phyloP scores from a whole-genome alignment of 2,797 vertebrate species.

The Syngnathus acus region DNA sequence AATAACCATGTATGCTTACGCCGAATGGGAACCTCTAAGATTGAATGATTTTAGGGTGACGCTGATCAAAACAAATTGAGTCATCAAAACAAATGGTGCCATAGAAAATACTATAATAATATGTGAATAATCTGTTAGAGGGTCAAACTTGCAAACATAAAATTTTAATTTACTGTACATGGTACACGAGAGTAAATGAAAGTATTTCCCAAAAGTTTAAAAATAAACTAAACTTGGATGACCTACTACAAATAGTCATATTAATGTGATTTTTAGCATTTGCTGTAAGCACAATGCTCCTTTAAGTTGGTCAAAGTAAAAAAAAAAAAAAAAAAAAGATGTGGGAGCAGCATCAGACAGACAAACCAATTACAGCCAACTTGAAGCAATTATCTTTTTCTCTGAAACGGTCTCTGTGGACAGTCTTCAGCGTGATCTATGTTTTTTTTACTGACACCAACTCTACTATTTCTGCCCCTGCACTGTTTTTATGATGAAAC shows the following conservation, averaged over 20 bases:
- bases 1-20: background rate
- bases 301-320: constrained; percentile 28
- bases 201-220: no score
- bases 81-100: background rate
- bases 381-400: constrained; percentile 48
- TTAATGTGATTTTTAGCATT: constrained; percentile 26
- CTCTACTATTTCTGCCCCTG: constrained; percentile 26
- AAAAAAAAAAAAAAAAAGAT: constrained; percentile 12
- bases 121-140: background rate
- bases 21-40: background rate
- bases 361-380: constrained; percentile 41
- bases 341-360: constrained; percentile 14
- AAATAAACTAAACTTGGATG: background rate
- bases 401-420: constrained; percentile 51
- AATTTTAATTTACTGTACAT: background rate
- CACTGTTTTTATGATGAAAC: constrained; percentile 16
- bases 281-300: constrained; percentile 16
- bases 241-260: constrained; percentile 9
- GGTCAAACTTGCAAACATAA: background rate
- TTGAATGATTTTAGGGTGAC: background rate
- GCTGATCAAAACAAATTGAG: background rate
- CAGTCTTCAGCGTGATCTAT: constrained; percentile 38
- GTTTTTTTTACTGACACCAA: constrained; percentile 57
- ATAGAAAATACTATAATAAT: background rate
- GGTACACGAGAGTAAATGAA: background rate